Evolutionary conservation across 2,888 invertebrate species (phyloP).

Genomic region (Antheraea assamensis): DNA sequence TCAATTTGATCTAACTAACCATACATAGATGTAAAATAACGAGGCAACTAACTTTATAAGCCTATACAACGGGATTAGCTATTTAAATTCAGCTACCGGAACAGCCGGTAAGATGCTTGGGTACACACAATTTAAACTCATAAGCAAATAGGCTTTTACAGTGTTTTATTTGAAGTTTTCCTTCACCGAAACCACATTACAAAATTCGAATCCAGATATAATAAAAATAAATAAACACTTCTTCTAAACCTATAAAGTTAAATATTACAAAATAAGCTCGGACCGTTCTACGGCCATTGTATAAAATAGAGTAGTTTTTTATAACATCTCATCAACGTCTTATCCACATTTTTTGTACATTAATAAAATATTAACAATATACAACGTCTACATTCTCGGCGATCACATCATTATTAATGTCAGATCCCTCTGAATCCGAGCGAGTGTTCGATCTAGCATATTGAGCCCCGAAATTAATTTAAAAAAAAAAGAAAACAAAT

Average conservation of each 20-base stretch:
- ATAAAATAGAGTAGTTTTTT: not conserved
- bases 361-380: constrained; percentile 6
- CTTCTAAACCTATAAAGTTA: too few relatives aligned
- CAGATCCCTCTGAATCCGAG: too few relatives aligned
- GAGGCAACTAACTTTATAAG: too few relatives aligned
- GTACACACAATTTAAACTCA: not conserved
- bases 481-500: too few relatives aligned
- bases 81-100: not conserved
- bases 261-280: not conserved
- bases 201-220: not conserved
- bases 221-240: too few relatives aligned
- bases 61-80: not conserved
- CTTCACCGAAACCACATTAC: not conserved
- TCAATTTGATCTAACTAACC: too few relatives aligned
- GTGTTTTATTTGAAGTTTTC: too few relatives aligned
- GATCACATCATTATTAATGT: not conserved
- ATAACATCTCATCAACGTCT: not conserved
- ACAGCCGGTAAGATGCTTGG: not conserved
- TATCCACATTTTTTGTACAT: constrained; percentile 8
- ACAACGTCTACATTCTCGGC: not conserved
- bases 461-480: too few relatives aligned
- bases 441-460: too few relatives aligned
- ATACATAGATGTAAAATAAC: too few relatives aligned
- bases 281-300: not conserved
- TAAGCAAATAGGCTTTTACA: not conserved